Evolutionary conservation across 2,888 invertebrate species (phyloP), one percentile per base, ranked within the genome.

Genomic region (Apamea epomidion): DNA sequence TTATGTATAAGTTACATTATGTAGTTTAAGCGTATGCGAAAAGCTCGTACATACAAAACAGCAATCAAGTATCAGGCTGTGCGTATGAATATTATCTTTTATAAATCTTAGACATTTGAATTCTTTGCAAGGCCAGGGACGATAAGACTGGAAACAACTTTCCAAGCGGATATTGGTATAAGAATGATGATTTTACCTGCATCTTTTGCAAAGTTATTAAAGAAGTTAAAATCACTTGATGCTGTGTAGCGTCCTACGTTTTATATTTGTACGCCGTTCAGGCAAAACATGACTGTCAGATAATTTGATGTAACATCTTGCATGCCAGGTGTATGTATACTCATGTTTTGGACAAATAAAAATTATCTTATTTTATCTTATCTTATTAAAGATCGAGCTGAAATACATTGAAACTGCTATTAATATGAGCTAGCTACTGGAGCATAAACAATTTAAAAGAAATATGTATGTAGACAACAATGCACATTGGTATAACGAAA

Each of bases 61-160:
- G 71, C 37, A 69, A 67, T 68, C 64, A 78, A 29, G 42, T 69
- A 32, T 69, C 69, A 74, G 42, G 42, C 51, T 73, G 12, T 76
- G 42, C 42, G 72, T 76, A 75, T 80, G 80, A 86, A 86, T 86
- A 87, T 86, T 75, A 83, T 82, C 67, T 78, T 65, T 69, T 77
- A 77, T 60, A 74, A 67, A 83, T 69, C 72, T 77, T n/a, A 81
- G 78, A 74, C 73, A 72, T 78, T 76, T 51, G 68, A 67, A 85
- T 79, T 85, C 70, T 82, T 85, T 86, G 78, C 16, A 71, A 62
- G 78, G 83, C 81, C 86, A 81, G 62, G 74, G 76, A 67, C 74
- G 78, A 77, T 68, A 68, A 42, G 74, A 62, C 45, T 74, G 60
- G 25, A 45, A 45, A 64, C 85, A 77, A 85, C 86, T 79, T 85